phyloP scores from a whole-genome alignment of 2,888 invertebrate species.

The Meloe dianella region DNA sequence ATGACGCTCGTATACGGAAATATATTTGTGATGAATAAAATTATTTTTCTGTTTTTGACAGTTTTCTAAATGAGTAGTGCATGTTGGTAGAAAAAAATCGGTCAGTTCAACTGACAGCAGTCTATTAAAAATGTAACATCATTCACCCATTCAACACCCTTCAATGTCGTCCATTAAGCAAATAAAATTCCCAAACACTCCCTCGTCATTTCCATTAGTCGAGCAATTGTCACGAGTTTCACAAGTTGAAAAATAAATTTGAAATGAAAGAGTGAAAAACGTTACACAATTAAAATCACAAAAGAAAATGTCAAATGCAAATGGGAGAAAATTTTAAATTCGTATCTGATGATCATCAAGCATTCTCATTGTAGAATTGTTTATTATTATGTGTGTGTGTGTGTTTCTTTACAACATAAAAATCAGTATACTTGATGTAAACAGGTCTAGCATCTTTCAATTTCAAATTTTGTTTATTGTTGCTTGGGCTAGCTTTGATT shows the following conservation, averaged over 20 bases:
- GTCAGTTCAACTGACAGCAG: not conserved
- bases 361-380: not conserved
- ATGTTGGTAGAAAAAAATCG: not conserved
- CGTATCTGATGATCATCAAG: not conserved
- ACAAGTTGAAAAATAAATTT: constrained; percentile 8
- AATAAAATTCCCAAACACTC: constrained; percentile 18
- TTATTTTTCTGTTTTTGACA: not conserved
- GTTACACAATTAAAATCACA: constrained; percentile 9
- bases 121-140: constrained; percentile 4
- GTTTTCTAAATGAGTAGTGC: not conserved
- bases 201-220: constrained; percentile 20
- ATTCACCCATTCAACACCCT: constrained; percentile 18
- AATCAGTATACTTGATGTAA: not conserved
- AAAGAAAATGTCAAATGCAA: constrained; percentile 10
- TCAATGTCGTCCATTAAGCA: constrained; percentile 21
- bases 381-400: not conserved
- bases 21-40: not conserved
- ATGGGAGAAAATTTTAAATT: not conserved
- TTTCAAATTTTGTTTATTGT: not conserved
- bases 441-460: not conserved
- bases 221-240: constrained; percentile 8
- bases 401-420: not conserved
- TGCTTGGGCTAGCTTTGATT: not conserved
- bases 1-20: not conserved
- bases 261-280: not conserved